A percentile compares a stretch with the other conserved stretches of the same genome.
Evolutionary conservation across 1,140 invertebrate genomes (phyloP).

Genomic region (Vollenhovia emeryi): DNA sequence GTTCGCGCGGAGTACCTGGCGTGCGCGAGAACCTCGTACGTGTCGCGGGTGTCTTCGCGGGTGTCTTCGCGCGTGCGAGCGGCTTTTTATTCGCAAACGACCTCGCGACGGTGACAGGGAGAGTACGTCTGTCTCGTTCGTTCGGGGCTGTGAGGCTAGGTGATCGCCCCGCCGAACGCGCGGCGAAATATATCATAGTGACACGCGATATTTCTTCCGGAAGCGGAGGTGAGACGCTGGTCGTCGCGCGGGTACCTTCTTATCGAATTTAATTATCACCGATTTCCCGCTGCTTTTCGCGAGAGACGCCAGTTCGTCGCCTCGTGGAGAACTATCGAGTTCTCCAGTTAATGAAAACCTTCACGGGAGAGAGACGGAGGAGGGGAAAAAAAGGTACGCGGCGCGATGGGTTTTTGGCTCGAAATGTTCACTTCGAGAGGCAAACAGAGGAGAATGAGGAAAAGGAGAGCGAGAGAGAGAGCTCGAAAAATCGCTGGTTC

Average conservation of each 20-base stretch:
- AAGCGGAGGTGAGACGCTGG: constrained; percentile 7
- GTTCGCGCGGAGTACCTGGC: not conserved
- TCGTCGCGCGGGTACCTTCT: not conserved
- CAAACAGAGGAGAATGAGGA: not conserved
- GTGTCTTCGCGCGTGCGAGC: not conserved
- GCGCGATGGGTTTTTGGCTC: not conserved
- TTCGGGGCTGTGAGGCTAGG: not conserved
- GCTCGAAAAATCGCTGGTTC: not conserved
- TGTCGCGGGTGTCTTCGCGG: not conserved
- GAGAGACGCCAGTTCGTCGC: not conserved
- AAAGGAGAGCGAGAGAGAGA: not conserved
- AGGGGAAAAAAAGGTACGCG: not conserved
- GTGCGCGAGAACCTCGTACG: constrained; percentile 9
- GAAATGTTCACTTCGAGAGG: not conserved
- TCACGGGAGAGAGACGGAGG: constrained; percentile 49
- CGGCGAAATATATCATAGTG: not conserved
- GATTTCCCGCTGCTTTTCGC: constrained; percentile 16
- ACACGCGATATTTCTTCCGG: constrained; percentile 33
- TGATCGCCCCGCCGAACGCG: not conserved
- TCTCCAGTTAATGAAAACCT: constrained; percentile 71
- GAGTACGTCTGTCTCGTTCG: not conserved
- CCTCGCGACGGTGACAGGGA: constrained; percentile 1
- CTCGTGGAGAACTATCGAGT: constrained; percentile 11
- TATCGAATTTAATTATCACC: constrained; percentile 55
- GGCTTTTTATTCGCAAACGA: constrained; percentile 28